These are phyloP conservation scores for Erpobdella octoculata DNA, from an alignment of 2,888 invertebrate genomes.

Conservation along the genomic window DNA sequence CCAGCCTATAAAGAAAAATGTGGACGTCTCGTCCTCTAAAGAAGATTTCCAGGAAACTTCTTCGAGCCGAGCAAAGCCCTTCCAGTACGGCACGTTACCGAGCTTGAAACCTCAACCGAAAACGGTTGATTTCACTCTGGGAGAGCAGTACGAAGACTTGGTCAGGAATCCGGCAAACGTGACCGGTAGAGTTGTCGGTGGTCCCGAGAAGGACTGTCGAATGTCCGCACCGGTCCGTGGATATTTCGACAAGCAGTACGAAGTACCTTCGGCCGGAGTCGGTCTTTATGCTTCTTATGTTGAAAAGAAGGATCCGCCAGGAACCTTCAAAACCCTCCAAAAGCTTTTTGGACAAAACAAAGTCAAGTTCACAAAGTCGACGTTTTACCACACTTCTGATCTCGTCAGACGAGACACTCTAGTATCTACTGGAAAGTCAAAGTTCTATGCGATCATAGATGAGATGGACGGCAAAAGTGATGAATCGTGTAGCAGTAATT, in stretches of 20 bases:
- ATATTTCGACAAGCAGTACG: neutral
- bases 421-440: constrained; percentile 42
- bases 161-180: neutral
- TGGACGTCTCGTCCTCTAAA: too few species aligned
- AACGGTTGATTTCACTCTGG: too few species aligned
- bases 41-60: too few species aligned
- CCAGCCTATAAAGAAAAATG: too few species aligned
- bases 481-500: neutral
- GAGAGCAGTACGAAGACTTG: neutral
- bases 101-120: too few species aligned
- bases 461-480: neutral
- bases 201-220: neutral
- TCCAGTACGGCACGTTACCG: neutral
- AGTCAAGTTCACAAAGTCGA: neutral
- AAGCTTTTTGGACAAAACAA: constrained; percentile 3
- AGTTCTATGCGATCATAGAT: constrained; percentile 43
- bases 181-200: too few species aligned
- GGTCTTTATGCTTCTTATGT: neutral
- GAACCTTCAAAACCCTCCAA: neutral
- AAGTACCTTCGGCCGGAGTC: neutral
- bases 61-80: neutral
- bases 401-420: constrained; percentile 7
- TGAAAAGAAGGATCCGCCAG: neutral
- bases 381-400: neutral
- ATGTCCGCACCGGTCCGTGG: neutral